phyloP scores from a whole-genome alignment of 2,797 vertebrate species.

The Diplodus puntazzo region DNA sequence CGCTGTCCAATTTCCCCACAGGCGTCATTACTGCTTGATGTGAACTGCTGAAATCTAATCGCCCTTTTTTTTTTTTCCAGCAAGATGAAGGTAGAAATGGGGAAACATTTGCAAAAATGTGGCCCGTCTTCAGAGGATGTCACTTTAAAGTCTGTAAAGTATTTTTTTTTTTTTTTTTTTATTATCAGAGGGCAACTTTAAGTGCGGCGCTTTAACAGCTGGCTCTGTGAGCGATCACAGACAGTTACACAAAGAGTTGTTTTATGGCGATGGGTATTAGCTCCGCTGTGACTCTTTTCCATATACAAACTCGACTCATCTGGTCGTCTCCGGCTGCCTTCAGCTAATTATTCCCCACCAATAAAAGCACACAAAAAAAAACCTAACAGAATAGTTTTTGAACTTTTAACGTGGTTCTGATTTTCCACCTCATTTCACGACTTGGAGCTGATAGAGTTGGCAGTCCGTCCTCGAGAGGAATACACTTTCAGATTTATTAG shows the following conservation, averaged over 20 bases:
- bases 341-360: slow-evolving; percentile 44
- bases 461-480: slow-evolving; percentile 47
- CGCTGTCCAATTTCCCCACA: slow-evolving; percentile 12
- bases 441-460: slow-evolving; percentile 46
- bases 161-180: no score
- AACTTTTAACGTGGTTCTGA: slow-evolving; percentile 59
- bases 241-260: slow-evolving; percentile 46
- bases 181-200: slow-evolving; percentile 21
- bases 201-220: slow-evolving; percentile 41
- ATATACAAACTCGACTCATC: slow-evolving; percentile 34
- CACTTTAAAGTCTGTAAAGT: slow-evolving; percentile 1
- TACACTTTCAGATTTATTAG: slow-evolving; percentile 58
- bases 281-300: slow-evolving; percentile 30
- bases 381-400: not conserved
- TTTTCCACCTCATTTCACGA: slow-evolving; percentile 76
- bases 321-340: slow-evolving; percentile 24
- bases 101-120: slow-evolving; percentile 23
- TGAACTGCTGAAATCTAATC: slow-evolving; percentile 47
- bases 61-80: slow-evolving; percentile 15
- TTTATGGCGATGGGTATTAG: slow-evolving; percentile 36
- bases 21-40: slow-evolving; percentile 34
- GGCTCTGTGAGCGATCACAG: slow-evolving; percentile 19
- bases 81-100: slow-evolving; percentile 28
- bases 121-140: slow-evolving; percentile 7
- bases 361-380: slow-evolving; percentile 28